phyloP scores from a whole-genome alignment of 2,888 invertebrate genomes.

The Norana najaformis region DNA sequence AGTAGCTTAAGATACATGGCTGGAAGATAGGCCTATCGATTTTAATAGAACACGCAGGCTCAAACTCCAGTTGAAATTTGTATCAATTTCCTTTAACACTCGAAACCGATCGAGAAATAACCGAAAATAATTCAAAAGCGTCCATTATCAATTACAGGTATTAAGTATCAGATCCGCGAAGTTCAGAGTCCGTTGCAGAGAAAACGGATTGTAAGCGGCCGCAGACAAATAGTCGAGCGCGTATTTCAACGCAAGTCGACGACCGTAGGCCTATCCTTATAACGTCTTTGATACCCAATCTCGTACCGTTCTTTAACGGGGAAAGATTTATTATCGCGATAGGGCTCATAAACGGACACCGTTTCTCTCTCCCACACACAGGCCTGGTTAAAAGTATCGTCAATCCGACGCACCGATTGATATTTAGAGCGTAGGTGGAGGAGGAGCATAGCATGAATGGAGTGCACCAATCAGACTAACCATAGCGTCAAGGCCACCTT shows the following conservation, averaged over 20 bases:
- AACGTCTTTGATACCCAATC: not conserved
- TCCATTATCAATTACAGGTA: not conserved
- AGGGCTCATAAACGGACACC: not conserved
- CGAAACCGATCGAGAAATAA: not conserved
- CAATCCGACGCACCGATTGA: not conserved
- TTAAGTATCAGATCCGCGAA: not conserved
- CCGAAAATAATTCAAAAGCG: not conserved
- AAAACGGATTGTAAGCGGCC: not conserved
- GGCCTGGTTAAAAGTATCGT: not conserved
- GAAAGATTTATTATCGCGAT: slow-evolving; percentile 6
- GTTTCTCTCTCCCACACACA: not conserved
- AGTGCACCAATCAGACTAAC: not conserved
- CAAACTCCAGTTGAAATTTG: not conserved
- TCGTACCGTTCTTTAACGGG: not conserved
- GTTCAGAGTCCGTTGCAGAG: not conserved
- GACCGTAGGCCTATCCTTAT: too few relatives aligned
- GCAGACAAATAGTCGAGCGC: not conserved
- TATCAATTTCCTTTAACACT: not conserved
- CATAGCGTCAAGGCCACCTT: not conserved
- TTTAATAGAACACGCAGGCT: not conserved
- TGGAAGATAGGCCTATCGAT: not conserved
- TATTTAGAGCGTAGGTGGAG: not conserved
- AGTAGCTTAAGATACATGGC: too few relatives aligned
- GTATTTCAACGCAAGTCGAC: not conserved
- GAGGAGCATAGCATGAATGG: slow-evolving; percentile 5